These are phyloP conservation scores for Mya arenaria DNA, from an alignment of 1,140 invertebrate genomes.

Conservation along the genomic window DNA sequence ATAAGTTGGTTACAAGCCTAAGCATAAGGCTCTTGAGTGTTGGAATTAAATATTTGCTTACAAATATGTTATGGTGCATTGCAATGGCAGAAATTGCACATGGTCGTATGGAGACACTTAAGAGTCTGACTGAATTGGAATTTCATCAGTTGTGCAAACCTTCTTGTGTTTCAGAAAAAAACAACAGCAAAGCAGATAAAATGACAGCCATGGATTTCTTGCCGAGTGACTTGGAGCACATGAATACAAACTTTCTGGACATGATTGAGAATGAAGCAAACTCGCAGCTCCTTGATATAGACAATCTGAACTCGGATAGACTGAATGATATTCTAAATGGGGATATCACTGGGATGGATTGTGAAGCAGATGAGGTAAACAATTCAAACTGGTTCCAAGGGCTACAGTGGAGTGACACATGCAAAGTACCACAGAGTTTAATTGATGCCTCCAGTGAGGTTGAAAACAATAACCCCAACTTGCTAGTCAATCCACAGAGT, in stretches of 20 bases:
- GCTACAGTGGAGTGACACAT: slow-evolving; percentile 62
- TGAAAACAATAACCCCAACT: slow-evolving; percentile 75
- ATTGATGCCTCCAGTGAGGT: slow-evolving; percentile 63
- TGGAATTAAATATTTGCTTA: not conserved
- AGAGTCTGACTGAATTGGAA: not conserved
- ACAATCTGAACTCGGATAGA: slow-evolving; percentile 49
- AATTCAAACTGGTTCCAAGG: slow-evolving; percentile 60
- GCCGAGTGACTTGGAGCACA: slow-evolving; percentile 52
- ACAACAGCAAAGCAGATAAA: not conserved
- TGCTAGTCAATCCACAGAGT: slow-evolving; percentile 80
- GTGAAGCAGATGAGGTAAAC: slow-evolving; percentile 33
- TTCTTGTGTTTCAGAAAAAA: not conserved
- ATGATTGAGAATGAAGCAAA: slow-evolving; percentile 53
- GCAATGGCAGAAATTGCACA: not conserved
- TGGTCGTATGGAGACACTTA: not conserved
- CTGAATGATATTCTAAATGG: slow-evolving; percentile 49
- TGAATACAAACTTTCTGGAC: slow-evolving; percentile 50
- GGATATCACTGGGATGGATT: slow-evolving; percentile 9
- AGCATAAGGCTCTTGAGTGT: not conserved
- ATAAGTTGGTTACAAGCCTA: not conserved
- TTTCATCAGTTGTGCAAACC: not conserved
- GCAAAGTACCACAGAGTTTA: slow-evolving; percentile 62
- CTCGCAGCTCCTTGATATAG: slow-evolving; percentile 45
- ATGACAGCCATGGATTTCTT: slow-evolving; percentile 51
- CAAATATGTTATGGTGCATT: not conserved